A percentile compares a stretch with the other conserved stretches of the same genome.
Conservation (phyloP, 1,140 invertebrate species). For the Cydia splendana region DNA sequence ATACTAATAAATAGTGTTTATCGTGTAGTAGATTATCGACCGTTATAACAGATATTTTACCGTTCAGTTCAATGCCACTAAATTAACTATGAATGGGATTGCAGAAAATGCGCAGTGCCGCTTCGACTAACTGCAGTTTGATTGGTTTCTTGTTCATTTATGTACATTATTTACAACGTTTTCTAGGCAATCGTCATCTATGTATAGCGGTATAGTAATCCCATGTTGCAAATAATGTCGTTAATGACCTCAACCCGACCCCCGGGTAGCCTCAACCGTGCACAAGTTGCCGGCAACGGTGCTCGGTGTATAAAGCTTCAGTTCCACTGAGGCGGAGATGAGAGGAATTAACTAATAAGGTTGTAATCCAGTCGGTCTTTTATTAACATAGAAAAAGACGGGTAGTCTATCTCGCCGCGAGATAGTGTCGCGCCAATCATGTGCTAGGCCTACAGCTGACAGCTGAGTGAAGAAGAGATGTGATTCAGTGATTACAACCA, state of each 20-base stretch:
- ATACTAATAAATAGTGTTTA: neutral
- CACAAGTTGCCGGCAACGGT: too few species aligned
- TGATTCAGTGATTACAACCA: too few species aligned
- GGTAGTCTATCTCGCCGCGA: too few species aligned
- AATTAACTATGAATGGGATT: neutral
- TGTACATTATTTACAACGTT: neutral
- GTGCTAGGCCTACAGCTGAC: too few species aligned
- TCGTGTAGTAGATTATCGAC: neutral
- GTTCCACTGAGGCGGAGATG: too few species aligned
- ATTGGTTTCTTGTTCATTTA: conserved; percentile 1
- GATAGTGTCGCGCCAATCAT: too few species aligned
- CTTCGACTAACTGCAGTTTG: neutral
- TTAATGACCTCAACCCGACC: neutral
- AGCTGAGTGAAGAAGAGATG: too few species aligned
- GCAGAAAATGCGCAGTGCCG: neutral
- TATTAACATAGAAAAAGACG: too few species aligned
- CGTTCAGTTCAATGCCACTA: conserved; percentile 3
- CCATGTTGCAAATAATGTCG: neutral
- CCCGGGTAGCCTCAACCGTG: too few species aligned
- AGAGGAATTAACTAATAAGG: too few species aligned
- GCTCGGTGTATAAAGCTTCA: too few species aligned
- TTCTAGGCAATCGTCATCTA: neutral
- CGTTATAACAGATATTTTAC: neutral
- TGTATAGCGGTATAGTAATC: neutral
- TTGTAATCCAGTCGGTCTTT: too few species aligned